Base-by-base conservation (phyloP, 2,113 vertebrate species). In the Terrapene triunguis region DNA sequence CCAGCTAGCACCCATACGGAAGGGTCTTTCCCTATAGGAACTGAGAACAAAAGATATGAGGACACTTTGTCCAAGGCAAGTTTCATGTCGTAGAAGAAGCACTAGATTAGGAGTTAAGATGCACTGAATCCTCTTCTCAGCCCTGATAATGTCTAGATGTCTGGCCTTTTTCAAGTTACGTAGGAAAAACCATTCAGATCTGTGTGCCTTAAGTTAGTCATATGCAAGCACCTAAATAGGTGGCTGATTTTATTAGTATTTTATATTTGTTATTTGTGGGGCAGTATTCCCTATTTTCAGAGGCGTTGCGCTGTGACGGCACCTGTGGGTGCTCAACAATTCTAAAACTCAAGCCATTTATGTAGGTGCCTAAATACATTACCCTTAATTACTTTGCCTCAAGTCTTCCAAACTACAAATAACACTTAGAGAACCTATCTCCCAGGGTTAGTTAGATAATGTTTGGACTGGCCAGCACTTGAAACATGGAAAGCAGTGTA, bases 91-190 rank as follows among this genome's bases (percentile, higher is more conserved):
- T 4, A 84, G 57, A 22, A 72, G 35, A 22, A 44, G 38, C 72
- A 76, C 24, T 44, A 76, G 38, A 57, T 1, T 24, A 27, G 0
- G 0, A 44, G 35, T 51, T 53, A 62, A 57, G 62, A 1, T 1
- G 4, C 13, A 76, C 51, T 51, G 53, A 76, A 48, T 2, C 27
- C 27, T n/a, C 85, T 53, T n/a, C 50, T 55, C 12, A 1, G 2
- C 2, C 59, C 54, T 78, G 69, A 19, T 69, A 85, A 65, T 69
- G 44, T 5, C 6, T n/a, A 8, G 4, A 27, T 11, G 48, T 8
- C 10, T 22, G 78, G 53, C 85, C 42, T 32, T 72, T 78, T 82
- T 48, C 38, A 24, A 2, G 1, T 1, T 57, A 2, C 32, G 14
- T 1, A 3, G n/a, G 53, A 38, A 21, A 59, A 80, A 21, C 13